Conservation (phyloP, 2,888 invertebrate genomes). For the Gibbula magus region DNA sequence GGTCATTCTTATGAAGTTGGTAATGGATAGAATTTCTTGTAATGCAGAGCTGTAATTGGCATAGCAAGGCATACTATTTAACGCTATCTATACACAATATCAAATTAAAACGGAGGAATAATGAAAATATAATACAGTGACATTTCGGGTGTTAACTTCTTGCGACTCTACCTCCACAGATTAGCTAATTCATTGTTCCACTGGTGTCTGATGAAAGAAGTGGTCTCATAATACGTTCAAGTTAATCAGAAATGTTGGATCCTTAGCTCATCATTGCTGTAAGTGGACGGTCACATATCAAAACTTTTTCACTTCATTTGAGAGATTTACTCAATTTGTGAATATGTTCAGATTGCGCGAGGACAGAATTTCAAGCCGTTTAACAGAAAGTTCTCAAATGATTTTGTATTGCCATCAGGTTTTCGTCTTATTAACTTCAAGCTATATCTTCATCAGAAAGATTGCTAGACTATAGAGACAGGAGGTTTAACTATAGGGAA, state of each 20-base stretch:
- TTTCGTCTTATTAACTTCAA: too few species aligned
- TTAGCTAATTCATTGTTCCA: neutral
- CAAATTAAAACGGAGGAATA: neutral
- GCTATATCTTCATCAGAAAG: too few species aligned
- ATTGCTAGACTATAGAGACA: too few species aligned
- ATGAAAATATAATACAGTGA: slow-evolving; percentile 4
- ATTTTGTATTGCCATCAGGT: too few species aligned
- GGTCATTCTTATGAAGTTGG: neutral
- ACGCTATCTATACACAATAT: neutral
- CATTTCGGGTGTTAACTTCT: neutral
- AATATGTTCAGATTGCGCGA: too few species aligned
- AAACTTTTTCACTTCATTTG: too few species aligned
- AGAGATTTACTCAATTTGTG: too few species aligned
- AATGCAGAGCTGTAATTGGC: neutral
- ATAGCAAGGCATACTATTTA: neutral
- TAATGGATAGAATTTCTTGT: neutral
- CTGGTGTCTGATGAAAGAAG: neutral
- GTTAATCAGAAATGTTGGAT: neutral
- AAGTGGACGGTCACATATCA: too few species aligned
- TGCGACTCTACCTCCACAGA: neutral
- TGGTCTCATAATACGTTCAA: neutral
- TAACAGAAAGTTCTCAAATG: too few species aligned
- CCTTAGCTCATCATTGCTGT: neutral
- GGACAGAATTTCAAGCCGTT: too few species aligned
- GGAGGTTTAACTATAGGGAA: too few species aligned